Evolutionary conservation across 2,888 invertebrate genomes (phyloP).

Genomic region (Seladonia tumulorum): DNA sequence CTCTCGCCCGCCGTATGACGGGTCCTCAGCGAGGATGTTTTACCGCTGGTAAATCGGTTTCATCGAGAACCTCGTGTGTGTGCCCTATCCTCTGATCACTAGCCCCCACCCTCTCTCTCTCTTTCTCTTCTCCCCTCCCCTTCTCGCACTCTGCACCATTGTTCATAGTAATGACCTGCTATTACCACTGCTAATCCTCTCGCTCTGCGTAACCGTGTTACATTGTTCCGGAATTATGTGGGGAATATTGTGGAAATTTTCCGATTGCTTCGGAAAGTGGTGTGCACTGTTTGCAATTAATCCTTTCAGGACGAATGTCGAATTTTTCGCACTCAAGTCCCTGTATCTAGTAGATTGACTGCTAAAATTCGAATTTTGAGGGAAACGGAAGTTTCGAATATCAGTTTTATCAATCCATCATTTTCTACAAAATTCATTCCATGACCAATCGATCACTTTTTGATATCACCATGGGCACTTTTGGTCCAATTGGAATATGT

Average conservation of each 20-base stretch:
- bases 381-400: no score
- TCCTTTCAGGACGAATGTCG: no score
- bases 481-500: no score
- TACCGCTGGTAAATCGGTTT: constrained; percentile 22
- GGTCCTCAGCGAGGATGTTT: constrained; percentile 30
- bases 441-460: no score
- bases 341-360: no score
- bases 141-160: neutral
- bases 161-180: constrained; percentile 1
- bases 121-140: neutral
- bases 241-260: neutral
- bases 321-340: no score
- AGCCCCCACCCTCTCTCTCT: neutral
- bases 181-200: neutral
- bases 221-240: neutral
- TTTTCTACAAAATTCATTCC: no score
- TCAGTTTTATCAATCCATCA: no score
- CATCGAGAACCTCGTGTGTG: constrained; percentile 44
- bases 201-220: neutral
- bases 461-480: no score
- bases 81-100: neutral
- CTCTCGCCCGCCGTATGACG: constrained; percentile 51
- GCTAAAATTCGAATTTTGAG: no score
- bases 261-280: neutral
- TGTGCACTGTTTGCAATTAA: neutral